phyloP scores from a whole-genome alignment of 2,797 vertebrate genomes.

The Sciaenops ocellatus region DNA sequence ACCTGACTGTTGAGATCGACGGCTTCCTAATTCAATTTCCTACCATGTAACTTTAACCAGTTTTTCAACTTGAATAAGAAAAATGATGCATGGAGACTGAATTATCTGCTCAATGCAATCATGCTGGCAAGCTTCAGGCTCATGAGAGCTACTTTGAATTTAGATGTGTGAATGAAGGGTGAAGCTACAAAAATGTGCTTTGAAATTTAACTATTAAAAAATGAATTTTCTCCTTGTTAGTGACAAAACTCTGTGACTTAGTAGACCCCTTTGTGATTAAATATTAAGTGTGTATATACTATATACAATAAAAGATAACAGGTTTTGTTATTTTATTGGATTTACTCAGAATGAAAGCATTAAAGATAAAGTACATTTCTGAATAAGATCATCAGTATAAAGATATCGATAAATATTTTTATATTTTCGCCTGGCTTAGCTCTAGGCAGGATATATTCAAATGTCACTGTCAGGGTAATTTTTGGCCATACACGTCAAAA shows the following conservation, averaged over 20 bases:
- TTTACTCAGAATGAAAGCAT: background rate
- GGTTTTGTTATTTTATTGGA: background rate
- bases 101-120: background rate
- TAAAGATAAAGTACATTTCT: background rate
- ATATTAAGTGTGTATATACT: background rate
- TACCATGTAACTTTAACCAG: background rate
- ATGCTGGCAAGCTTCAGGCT: background rate
- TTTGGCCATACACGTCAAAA: background rate
- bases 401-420: background rate
- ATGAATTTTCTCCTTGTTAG: background rate
- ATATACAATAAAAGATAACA: background rate
- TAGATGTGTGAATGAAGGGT: background rate
- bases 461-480: background rate
- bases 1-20: background rate
- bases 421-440: background rate
- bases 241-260: slow-evolving; percentile 6
- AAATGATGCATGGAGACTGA: background rate
- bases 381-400: background rate
- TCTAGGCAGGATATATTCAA: slow-evolving; percentile 6
- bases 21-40: background rate
- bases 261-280: background rate
- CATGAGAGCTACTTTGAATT: slow-evolving; percentile 2
- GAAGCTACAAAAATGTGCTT: background rate
- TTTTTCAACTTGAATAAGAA: background rate
- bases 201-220: background rate